These are phyloP conservation scores for Leptodirus hochenwartii DNA, from an alignment of 2,888 invertebrate genomes.

Conservation along the genomic window DNA sequence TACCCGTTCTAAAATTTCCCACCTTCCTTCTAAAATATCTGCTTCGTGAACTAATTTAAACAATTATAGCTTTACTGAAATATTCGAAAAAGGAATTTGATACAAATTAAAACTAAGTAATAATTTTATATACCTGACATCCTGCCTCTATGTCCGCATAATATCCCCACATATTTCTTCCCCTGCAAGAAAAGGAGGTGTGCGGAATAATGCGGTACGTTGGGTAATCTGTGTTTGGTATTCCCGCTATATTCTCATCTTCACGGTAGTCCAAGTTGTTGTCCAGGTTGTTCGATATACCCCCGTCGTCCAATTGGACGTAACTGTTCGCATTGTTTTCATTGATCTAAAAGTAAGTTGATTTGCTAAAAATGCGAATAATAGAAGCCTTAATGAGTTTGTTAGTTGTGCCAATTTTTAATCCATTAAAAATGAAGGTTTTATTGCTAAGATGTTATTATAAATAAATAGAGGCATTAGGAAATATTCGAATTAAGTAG, in stretches of 20 bases:
- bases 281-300: constrained; percentile 1
- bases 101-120: no score
- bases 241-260: constrained; percentile 23
- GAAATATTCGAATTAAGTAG: no score
- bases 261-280: background rate
- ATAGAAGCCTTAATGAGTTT: constrained; percentile 1
- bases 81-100: no score
- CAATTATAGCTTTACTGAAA: no score
- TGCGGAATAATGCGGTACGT: constrained; percentile 27
- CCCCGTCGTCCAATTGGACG: background rate
- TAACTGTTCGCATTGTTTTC: background rate
- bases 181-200: constrained; percentile 30
- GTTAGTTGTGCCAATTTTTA: no score
- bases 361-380: background rate
- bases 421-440: no score
- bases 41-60: no score
- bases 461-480: no score
- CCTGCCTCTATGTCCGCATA: constrained; percentile 13
- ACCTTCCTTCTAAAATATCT: no score
- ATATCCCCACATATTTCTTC: constrained; percentile 14
- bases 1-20: no score
- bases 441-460: no score
- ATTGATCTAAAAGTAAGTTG: background rate
- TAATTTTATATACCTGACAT: constrained; percentile 12
- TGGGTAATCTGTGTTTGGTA: constrained; percentile 32